Evolutionary conservation across 2,888 invertebrate species (phyloP), one percentile per base, ranked within the genome.

Genomic region (Drosophila prostipennis): DNA sequence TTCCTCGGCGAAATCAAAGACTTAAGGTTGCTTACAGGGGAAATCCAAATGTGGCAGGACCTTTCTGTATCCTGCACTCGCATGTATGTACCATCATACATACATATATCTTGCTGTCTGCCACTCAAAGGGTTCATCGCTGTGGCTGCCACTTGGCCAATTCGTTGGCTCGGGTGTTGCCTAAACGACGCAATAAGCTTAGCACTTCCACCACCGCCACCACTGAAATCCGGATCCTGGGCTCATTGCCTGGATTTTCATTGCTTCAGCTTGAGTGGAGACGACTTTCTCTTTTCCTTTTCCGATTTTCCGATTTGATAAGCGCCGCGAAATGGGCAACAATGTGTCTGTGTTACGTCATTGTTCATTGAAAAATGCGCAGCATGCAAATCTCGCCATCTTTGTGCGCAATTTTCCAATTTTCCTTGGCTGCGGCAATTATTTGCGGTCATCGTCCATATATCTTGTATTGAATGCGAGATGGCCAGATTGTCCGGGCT

Each of bases 151-250:
- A 69, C 72, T 71, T 81, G 59, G 73, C 71, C 80, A 80, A 86
- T 86, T 86, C 80, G 79, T 80, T 81, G 37, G 32, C 42, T 16
- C 39, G 82, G 86, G 75, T 85, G 83, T 79, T 83, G 86, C 63
- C 77, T 78, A 84, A 84, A 87, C 77, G 87, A 87, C 84, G 87
- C 84, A 87, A 80, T 84, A 84, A 84, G 84, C 87, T 84, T 87
- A 84, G 76, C 84, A 84, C 82, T 84, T 82, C 64, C 74, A 51
- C 39, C 29, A 54, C 46, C 53, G 14, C n/a, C 37, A 6, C 26
- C 26, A 26, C 26, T 8, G 36, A 13, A 16, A 8, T n/a, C 57
- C 29, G 56, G 56, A 49, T 48, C 19, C 53, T 5, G 11, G 37
- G 46, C 52, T 64, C 75, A 55, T 63, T 54, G 69, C 34, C 59